Conservation (phyloP, 2,113 vertebrate species). For the Recurvirostra avosetta region DNA sequence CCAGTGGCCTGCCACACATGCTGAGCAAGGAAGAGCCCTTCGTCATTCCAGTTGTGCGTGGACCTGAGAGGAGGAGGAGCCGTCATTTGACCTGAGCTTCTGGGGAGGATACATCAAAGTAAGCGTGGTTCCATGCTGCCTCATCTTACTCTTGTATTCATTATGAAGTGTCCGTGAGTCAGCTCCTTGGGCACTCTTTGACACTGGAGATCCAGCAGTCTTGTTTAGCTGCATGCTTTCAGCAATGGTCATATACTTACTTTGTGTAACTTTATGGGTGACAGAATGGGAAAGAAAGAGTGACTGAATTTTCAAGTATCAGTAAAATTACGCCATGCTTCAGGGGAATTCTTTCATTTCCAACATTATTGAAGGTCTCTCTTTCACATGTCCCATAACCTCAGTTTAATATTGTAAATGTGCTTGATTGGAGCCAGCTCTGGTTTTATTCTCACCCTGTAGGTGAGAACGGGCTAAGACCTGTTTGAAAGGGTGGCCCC, state of each 20-base stretch:
- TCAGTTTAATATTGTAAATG: too few species aligned
- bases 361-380: too few species aligned
- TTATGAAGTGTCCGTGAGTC: not conserved
- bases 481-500: too few species aligned
- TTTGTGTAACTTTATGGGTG: not conserved
- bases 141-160: not conserved
- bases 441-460: too few species aligned
- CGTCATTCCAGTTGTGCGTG: accelerated
- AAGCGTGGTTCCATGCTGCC: not conserved
- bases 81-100: not conserved
- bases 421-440: too few species aligned
- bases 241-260: not conserved
- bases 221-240: not conserved
- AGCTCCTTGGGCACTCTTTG: accelerated
- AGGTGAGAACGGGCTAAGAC: too few species aligned
- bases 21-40: not conserved
- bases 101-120: not conserved
- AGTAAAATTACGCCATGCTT: too few species aligned
- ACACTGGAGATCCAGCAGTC: accelerated
- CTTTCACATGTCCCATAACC: too few species aligned
- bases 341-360: too few species aligned
- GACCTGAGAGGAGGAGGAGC: not conserved
- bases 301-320: too few species aligned
- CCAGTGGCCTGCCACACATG: not conserved
- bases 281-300: too few species aligned